Evolutionary conservation across 2,797 vertebrate species (phyloP).

Genomic region (Mastacembelus armatus): DNA sequence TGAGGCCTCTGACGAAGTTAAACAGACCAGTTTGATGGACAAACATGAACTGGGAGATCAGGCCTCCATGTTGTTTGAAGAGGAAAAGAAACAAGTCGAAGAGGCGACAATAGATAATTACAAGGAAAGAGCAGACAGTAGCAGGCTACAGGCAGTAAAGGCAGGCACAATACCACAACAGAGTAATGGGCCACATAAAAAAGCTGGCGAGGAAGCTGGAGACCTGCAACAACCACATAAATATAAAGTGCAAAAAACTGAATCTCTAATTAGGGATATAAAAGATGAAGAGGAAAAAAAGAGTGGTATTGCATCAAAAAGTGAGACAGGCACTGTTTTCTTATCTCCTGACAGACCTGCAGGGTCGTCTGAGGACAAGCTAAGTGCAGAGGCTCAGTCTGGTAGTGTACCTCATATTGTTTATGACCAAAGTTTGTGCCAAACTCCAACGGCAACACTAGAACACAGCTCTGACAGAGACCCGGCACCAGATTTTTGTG

Average conservation of each 20-base stretch:
- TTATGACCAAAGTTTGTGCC: slow-evolving; percentile 44
- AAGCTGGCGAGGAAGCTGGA: slow-evolving; percentile 48
- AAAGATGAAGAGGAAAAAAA: slow-evolving; percentile 39
- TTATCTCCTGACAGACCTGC: slow-evolving; percentile 24
- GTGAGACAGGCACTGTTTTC: too few species aligned
- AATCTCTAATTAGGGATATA: slow-evolving; percentile 37
- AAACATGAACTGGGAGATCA: slow-evolving; percentile 33
- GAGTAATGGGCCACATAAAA: slow-evolving; percentile 57
- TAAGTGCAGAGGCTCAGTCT: slow-evolving; percentile 33
- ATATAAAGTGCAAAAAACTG: slow-evolving; percentile 34
- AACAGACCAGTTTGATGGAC: slow-evolving; percentile 35
- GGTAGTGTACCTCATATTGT: slow-evolving; percentile 34
- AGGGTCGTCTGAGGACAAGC: slow-evolving; percentile 25
- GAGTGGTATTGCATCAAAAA: slow-evolving; percentile 24
- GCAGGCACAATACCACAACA: slow-evolving; percentile 33
- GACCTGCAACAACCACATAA: slow-evolving; percentile 39
- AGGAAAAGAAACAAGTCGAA: slow-evolving; percentile 40
- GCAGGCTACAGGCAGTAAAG: slow-evolving; percentile 42
- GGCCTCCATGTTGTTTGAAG: slow-evolving; percentile 10
- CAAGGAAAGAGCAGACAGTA: slow-evolving; percentile 53
- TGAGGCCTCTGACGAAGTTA: slow-evolving; percentile 25
- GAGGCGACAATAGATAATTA: slow-evolving; percentile 44
- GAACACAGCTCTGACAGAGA: slow-evolving; percentile 35
- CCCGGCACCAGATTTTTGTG: slow-evolving; percentile 26
- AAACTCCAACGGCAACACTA: slow-evolving; percentile 43